Conservation (phyloP, 2,113 vertebrate genomes). For the Apistogramma diplotaenia region DNA sequence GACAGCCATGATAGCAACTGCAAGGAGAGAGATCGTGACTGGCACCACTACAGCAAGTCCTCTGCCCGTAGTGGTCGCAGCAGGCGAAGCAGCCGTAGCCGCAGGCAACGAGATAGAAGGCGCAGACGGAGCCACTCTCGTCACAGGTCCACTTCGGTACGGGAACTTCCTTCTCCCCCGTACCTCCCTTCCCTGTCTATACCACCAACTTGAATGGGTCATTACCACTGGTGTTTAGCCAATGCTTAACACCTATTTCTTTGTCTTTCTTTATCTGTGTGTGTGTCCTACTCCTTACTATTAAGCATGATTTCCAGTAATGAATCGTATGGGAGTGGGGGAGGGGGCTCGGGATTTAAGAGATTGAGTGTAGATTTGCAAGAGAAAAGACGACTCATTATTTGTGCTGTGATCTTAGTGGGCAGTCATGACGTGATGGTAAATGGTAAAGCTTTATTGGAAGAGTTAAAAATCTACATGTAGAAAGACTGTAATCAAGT, state of each 20-base stretch:
- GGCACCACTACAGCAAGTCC: conserved; percentile 94
- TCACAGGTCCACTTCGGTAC: conserved; percentile 87
- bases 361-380: conserved; percentile 26
- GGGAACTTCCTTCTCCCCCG: conserved; percentile 57
- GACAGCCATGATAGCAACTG: conserved; percentile 39
- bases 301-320: conserved; percentile 53
- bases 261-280: conserved; percentile 47
- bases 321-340: conserved; percentile 13
- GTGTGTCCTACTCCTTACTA: conserved; percentile 28
- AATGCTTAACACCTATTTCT: conserved; percentile 44
- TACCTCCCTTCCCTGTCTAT: conserved; percentile 27
- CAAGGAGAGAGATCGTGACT: conserved; percentile 79
- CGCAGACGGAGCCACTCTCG: conserved; percentile 80
- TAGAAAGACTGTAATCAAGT: conserved; percentile 72
- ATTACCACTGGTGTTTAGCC: conserved; percentile 61
- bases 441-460: conserved; percentile 29
- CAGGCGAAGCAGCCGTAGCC: conserved; percentile 82
- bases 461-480: conserved; percentile 30
- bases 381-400: conserved; percentile 35
- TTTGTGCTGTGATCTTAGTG: conserved; percentile 47
- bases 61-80: conserved; percentile 84
- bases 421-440: conserved; percentile 28
- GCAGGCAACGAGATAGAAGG: conserved; percentile 79
- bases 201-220: conserved; percentile 46
- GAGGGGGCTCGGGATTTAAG: conserved; percentile 9